Percentiles rank a stretch among this genome's conserved stretches.
Evolutionary conservation across 1,140 invertebrate species (phyloP).

Genomic region (Drosophila tsacasi): DNA sequence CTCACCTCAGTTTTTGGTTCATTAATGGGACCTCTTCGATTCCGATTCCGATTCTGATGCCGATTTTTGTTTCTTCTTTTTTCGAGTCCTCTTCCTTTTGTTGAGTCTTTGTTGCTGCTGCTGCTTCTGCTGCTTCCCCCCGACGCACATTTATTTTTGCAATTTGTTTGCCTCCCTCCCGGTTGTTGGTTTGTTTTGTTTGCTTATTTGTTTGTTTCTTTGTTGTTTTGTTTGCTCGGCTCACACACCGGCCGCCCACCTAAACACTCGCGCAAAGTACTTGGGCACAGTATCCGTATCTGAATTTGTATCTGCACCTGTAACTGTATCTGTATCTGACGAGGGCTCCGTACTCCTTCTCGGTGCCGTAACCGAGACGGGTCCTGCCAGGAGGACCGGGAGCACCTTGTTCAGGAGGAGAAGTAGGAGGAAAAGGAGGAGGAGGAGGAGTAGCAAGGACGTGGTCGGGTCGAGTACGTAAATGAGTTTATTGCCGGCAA

Average conservation of each 20-base stretch:
- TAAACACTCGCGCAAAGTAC: constrained; percentile 40
- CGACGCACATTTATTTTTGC: constrained; percentile 66
- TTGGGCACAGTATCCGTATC: constrained; percentile 33
- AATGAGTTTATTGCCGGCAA: constrained; percentile 59
- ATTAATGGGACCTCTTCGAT: constrained; percentile 55
- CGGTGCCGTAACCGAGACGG: constrained; percentile 12
- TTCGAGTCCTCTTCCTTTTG: constrained; percentile 62
- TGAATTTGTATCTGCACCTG: constrained; percentile 1
- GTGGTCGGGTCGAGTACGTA: constrained; percentile 35
- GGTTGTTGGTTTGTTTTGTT: constrained; percentile 17
- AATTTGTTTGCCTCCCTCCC: constrained; percentile 54
- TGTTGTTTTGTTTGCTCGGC: constrained; percentile 31
- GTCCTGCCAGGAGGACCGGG: constrained; percentile 26
- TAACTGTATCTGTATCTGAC: constrained; percentile 14
- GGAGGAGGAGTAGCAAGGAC: not conserved
- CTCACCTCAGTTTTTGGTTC: constrained; percentile 58
- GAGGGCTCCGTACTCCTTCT: constrained; percentile 19
- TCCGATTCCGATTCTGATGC: constrained; percentile 29
- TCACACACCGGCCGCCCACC: constrained; percentile 30
- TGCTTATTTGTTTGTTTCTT: constrained; percentile 29
- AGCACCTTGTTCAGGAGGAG: not conserved
- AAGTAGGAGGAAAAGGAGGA: too few relatives aligned
- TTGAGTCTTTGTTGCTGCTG: constrained; percentile 55
- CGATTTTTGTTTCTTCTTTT: constrained; percentile 55
- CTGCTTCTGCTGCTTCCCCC: constrained; percentile 45